A percentile compares a stretch with the other conserved stretches of the same genome.
Conservation (phyloP, 2,797 vertebrate genomes). For the Ctenopoma kingsleyae region DNA sequence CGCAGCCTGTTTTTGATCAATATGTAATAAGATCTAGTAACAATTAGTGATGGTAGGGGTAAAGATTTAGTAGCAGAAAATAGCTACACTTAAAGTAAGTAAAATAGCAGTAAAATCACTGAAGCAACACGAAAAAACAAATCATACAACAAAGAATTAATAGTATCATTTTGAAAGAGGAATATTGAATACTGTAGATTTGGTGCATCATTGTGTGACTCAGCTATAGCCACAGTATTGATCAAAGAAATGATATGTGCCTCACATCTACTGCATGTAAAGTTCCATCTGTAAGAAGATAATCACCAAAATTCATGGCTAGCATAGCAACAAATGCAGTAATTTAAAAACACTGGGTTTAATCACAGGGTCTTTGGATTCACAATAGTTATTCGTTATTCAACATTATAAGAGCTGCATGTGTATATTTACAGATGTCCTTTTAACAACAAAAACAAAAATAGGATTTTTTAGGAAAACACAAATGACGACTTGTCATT, state of each 20-base stretch:
- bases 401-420: background rate
- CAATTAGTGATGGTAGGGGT: conserved; percentile 77
- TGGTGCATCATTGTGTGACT: conserved; percentile 60
- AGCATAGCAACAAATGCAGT: conserved; percentile 18
- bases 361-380: conserved; percentile 9
- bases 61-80: conserved; percentile 53
- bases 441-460: background rate
- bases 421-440: background rate
- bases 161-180: conserved; percentile 55
- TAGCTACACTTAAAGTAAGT: conserved; percentile 56
- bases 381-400: conserved; percentile 1
- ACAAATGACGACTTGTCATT: conserved; percentile 24
- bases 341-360: conserved; percentile 12
- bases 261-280: conserved; percentile 30
- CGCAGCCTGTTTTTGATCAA: conserved; percentile 78
- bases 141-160: conserved; percentile 60
- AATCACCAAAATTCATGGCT: conserved; percentile 19
- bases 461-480: background rate
- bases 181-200: conserved; percentile 67
- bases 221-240: conserved; percentile 61
- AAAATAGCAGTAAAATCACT: conserved; percentile 54
- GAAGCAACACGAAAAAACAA: conserved; percentile 48
- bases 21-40: conserved; percentile 82
- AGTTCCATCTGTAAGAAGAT: conserved; percentile 34
- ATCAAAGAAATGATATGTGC: conserved; percentile 60